phyloP scores from a whole-genome alignment of 1,140 invertebrate genomes.

The Stenopsyche tienmushanensis region DNA sequence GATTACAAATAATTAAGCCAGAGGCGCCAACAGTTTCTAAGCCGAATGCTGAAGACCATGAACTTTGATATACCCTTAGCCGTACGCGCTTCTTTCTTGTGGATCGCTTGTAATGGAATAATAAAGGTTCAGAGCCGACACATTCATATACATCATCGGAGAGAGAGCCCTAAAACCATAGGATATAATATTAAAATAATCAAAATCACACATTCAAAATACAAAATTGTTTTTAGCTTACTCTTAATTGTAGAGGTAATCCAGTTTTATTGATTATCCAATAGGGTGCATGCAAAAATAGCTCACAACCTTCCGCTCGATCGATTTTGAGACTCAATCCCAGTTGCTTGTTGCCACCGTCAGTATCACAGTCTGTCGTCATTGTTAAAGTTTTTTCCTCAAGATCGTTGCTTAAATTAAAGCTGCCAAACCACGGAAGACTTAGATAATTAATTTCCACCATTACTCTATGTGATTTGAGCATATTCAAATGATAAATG shows the following conservation, averaged over 20 bases:
- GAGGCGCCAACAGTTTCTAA: conserved; percentile 70
- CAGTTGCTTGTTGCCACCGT: conserved; percentile 66
- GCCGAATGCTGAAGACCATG: conserved; percentile 72
- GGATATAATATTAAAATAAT: conserved; percentile 20
- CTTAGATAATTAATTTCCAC: conserved; percentile 72
- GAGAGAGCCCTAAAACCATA: conserved; percentile 60
- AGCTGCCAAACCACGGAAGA: conserved; percentile 67
- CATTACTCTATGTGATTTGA: conserved; percentile 59
- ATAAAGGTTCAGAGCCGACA: conserved; percentile 63
- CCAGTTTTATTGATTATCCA: conserved; percentile 92
- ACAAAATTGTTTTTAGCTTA: no score
- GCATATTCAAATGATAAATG: conserved; percentile 65
- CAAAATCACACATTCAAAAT: neutral
- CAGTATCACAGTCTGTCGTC: conserved; percentile 65
- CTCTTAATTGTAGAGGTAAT: conserved; percentile 74
- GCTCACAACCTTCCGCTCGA: conserved; percentile 60
- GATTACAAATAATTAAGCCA: conserved; percentile 73
- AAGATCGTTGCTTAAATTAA: conserved; percentile 67
- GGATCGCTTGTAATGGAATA: conserved; percentile 71
- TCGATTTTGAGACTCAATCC: conserved; percentile 67
- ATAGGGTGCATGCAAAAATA: conserved; percentile 79
- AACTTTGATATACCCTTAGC: conserved; percentile 68
- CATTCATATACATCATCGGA: conserved; percentile 69
- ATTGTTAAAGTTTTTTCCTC: conserved; percentile 66
- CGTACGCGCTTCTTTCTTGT: conserved; percentile 60